Evolutionary conservation across 2,888 invertebrate genomes (phyloP).

Genomic region (Aplocera efformata): DNA sequence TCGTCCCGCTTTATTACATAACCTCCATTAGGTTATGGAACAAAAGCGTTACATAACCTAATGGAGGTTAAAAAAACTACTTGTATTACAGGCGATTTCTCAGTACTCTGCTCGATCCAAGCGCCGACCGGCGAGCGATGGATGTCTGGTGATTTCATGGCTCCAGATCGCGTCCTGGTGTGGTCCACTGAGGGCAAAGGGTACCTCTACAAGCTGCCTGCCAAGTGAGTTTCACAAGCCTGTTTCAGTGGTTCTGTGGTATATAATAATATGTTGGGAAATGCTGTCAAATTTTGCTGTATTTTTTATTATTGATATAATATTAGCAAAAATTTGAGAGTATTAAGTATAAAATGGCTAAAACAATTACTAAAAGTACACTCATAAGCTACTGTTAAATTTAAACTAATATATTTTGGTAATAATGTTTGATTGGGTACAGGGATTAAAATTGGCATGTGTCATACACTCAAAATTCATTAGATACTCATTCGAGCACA

Average conservation of each 20-base stretch:
- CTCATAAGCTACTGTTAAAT: no score
- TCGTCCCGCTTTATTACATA: no score
- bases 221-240: constrained; percentile 88
- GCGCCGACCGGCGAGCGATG: constrained; percentile 95
- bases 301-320: no score
- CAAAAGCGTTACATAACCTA: no score
- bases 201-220: constrained; percentile 96
- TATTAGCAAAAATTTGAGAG: no score
- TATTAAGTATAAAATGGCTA: no score
- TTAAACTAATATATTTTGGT: no score
- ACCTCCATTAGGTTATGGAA: no score
- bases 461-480: constrained; percentile 35
- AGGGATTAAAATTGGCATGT: constrained; percentile 34
- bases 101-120: constrained; percentile 94
- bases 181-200: constrained; percentile 98
- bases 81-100: constrained; percentile 90
- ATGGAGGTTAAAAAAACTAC: no score
- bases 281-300: no score
- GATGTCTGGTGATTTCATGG: constrained; percentile 97
- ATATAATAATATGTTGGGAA: background rate
- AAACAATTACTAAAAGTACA: no score
- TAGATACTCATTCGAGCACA: constrained; percentile 53
- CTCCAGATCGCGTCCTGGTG: constrained; percentile 94
- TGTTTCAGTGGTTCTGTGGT: background rate
- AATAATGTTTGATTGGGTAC: background rate